Conservation (phyloP, 2,888 invertebrate species). For the Polietes domitor region DNA sequence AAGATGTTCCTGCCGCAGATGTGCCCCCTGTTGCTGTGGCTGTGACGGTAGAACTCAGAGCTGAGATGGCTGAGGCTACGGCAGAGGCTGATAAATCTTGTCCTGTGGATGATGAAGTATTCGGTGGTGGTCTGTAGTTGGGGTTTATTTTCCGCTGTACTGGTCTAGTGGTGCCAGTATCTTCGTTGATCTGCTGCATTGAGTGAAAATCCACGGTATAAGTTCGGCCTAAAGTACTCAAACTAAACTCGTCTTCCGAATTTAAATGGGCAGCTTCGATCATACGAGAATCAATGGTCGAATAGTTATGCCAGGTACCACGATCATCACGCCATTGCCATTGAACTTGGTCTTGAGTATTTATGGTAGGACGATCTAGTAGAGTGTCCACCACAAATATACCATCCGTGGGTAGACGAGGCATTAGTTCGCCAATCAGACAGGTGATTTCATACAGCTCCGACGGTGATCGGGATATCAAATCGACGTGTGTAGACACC, state of each 20-base stretch:
- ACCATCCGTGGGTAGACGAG: constrained; percentile 96
- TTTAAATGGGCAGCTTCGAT: constrained; percentile 97
- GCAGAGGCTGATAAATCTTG: constrained; percentile 75
- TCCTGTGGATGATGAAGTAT: constrained; percentile 66
- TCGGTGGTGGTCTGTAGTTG: constrained; percentile 81
- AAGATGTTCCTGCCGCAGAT: constrained; percentile 39
- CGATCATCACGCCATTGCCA: constrained; percentile 99
- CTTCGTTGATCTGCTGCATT: constrained; percentile 99
- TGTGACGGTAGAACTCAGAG: constrained; percentile 66
- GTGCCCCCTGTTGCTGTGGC: constrained; percentile 67
- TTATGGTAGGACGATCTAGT: constrained; percentile 88
- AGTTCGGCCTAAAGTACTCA: constrained; percentile 94
- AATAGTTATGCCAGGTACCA: constrained; percentile 96
- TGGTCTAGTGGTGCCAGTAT: constrained; percentile 95
- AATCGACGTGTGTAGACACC: constrained; percentile 85
- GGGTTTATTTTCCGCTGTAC: constrained; percentile 91
- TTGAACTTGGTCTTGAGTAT: constrained; percentile 89
- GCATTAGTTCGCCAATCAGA: constrained; percentile 98
- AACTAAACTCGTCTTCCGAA: constrained; percentile 96
- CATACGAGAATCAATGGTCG: constrained; percentile 94
- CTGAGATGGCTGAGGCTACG: constrained; percentile 67
- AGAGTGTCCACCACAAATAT: constrained; percentile 96
- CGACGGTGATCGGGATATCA: constrained; percentile 95
- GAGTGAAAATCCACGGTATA: constrained; percentile 98
- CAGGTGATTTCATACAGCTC: constrained; percentile 98